phyloP scores from a whole-genome alignment of 2,113 vertebrate genomes.

The Illadopsis cleaveri region DNA sequence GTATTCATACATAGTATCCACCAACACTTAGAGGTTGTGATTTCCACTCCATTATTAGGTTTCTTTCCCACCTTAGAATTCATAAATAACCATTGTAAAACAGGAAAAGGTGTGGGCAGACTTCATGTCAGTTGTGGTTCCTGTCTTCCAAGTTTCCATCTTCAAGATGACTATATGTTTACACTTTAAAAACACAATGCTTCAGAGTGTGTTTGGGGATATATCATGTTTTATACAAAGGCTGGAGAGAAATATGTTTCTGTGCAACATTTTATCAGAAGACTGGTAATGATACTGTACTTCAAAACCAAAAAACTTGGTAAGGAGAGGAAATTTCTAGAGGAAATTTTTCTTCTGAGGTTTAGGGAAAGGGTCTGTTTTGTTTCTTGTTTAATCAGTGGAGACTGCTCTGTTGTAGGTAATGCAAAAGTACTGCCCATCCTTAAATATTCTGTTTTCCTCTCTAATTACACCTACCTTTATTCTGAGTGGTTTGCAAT shows the following conservation, averaged over 20 bases:
- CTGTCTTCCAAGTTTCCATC: neutral
- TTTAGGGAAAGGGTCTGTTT: neutral
- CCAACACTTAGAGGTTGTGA: neutral
- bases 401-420: neutral
- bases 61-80: neutral
- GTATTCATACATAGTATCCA: neutral
- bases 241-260: neutral
- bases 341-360: neutral
- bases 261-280: neutral
- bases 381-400: neutral
- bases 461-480: neutral
- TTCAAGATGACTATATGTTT: neutral
- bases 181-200: rapidly evolving
- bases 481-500: neutral
- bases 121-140: neutral
- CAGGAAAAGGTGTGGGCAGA: neutral
- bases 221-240: neutral
- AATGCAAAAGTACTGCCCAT: neutral
- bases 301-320: neutral
- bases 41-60: neutral
- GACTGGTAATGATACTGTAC: neutral
- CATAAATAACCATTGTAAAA: neutral
- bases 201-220: neutral
- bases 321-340: neutral
- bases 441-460: neutral